Evolutionary conservation across 2,113 vertebrate genomes (phyloP), one percentile per base, ranked within the genome.

Genomic region (Tonatia bakeri): DNA sequence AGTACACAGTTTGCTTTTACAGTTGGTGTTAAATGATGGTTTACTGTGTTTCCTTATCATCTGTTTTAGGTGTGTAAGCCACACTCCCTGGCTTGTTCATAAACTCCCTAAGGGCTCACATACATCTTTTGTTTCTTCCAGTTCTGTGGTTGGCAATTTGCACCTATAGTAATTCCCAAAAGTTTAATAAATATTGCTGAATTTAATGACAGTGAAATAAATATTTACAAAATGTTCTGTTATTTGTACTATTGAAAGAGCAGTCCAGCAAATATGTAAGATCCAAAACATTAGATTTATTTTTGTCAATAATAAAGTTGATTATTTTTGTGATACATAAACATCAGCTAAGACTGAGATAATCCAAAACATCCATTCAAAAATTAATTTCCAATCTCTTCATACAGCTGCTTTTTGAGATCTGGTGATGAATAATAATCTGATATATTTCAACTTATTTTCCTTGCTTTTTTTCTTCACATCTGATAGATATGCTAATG

Each of bases 401-500:
- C 56, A 33, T 94, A 87, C 54, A 97, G 83, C 26, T 94, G 10
- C 45, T 75, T 97, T 94, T 95, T 88, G 54, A 96, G 52, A 87
- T 45, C 22, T 82, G 24, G 33, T 76, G 69, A 82, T 94, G 64
- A 87, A 91, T 88, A 97, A 89, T 87, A 97, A 75, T 80, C 12
- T 87, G 59, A 91, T 94, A 90, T 87, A 36, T 87, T 80, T 96
- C 22, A 45, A 79, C 47, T 84, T 82, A 43, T 87, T 95, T 93
- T 79, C 56, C 31, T 96, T 96, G 77, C 26, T 88, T 77, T 96
- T 89, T 54, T 95, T 75, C 33, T 76, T 80, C 87, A 89, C 47
- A 31, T 95, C 83, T 96, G 86, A 94, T 91, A 94, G 67, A 89
- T 93, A 64, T 97, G 89, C 73, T 95, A 96, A 97, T 91, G 79